Evolutionary conservation across 2,113 vertebrate genomes (phyloP).

Genomic region (Heterochromis multidens): DNA sequence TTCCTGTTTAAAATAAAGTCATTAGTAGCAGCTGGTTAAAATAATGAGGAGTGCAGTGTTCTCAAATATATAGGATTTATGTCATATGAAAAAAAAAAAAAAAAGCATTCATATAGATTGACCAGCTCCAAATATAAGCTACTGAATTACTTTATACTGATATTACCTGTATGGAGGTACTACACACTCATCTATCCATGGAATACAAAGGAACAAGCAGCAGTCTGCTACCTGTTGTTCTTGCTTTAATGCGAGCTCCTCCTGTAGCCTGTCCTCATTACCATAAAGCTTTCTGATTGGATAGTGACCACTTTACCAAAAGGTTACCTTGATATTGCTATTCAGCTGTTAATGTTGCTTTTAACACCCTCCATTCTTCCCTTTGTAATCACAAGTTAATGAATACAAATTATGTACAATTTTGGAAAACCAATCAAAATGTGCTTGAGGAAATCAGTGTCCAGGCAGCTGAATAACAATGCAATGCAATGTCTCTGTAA

Average conservation of each 20-base stretch:
- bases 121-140: not conserved
- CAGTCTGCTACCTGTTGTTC: not conserved
- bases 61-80: not conserved
- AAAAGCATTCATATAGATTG: not conserved
- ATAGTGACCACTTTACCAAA: not conserved
- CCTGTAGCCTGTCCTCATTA: not conserved
- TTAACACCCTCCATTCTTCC: not conserved
- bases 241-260: not conserved
- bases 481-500: not conserved
- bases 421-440: not conserved
- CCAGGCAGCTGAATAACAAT: not conserved
- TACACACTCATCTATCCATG: not conserved
- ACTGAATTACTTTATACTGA: not conserved
- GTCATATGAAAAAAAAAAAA: not conserved
- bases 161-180: slow-evolving; percentile 18
- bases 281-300: slow-evolving; percentile 15
- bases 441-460: not conserved
- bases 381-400: not conserved
- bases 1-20: not conserved
- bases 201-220: not conserved
- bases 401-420: not conserved
- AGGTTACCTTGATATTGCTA: not conserved
- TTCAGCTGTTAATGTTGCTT: not conserved
- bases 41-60: not conserved
- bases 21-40: not conserved